Percentiles rank a stretch among this genome's conserved stretches.
phyloP scores from a whole-genome alignment of 2,888 invertebrate species.

The Drosophila antonietae region DNA sequence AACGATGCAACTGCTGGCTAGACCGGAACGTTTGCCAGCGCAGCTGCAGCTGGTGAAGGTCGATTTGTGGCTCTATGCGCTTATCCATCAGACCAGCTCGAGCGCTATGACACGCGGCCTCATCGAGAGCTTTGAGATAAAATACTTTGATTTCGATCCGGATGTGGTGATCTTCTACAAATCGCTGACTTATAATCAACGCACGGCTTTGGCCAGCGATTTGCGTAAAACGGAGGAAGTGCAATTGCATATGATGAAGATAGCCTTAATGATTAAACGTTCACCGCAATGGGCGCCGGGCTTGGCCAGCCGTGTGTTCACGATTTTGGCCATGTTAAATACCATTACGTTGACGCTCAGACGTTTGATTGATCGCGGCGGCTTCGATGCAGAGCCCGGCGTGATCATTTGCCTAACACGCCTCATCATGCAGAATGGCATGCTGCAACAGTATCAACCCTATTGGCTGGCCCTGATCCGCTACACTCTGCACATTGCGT shows the following conservation, averaged over 20 bases:
- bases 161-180: slow-evolving; percentile 63
- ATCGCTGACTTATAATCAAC: slow-evolving; percentile 41
- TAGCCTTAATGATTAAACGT: slow-evolving; percentile 26
- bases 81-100: slow-evolving; percentile 36
- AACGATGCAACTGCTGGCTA: slow-evolving; percentile 54
- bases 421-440: slow-evolving; percentile 41
- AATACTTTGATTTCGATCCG: slow-evolving; percentile 64
- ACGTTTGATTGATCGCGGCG: slow-evolving; percentile 58
- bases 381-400: slow-evolving; percentile 69
- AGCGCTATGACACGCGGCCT: background rate
- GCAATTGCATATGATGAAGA: slow-evolving; percentile 11
- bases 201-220: slow-evolving; percentile 34
- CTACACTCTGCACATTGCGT: slow-evolving; percentile 68
- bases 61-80: slow-evolving; percentile 73
- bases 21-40: slow-evolving; percentile 22
- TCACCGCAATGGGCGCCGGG: slow-evolving; percentile 61
- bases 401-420: slow-evolving; percentile 76
- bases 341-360: slow-evolving; percentile 46
- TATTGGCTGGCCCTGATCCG: slow-evolving; percentile 65
- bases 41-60: slow-evolving; percentile 67
- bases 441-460: slow-evolving; percentile 44
- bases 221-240: slow-evolving; percentile 32
- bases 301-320: slow-evolving; percentile 66
- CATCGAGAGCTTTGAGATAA: slow-evolving; percentile 52
- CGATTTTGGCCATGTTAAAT: slow-evolving; percentile 66